Base-by-base conservation (phyloP, 2,113 vertebrate genomes). In the Lepus europaeus region DNA sequence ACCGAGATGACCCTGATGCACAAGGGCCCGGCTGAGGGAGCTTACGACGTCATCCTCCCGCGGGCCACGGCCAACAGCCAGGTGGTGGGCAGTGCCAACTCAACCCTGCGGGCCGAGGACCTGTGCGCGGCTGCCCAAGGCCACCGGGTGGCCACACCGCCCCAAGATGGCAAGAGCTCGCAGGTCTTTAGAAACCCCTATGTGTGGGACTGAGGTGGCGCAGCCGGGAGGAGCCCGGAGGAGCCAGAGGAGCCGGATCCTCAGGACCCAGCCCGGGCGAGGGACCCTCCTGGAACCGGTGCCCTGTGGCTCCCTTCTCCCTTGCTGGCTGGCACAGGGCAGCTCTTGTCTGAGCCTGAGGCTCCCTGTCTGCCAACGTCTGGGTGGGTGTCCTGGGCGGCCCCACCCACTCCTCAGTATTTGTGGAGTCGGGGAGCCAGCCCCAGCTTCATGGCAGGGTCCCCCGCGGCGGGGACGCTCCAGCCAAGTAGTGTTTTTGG, bases 1-100 rank as follows among this genome's bases (percentile, higher is more conserved):
- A 99, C 99, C 0, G 99, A 99, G 98, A 98, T 99, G 97, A 99
- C 99, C 6, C 96, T 99, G 95, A 99, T 99, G 98, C 99, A 98
- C 97, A 99, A 99, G 97, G 98, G 98, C 22, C 80, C 93, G n/a
- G 19, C 87, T 0, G 99, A 99, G 51, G 89, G 96, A 22, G 95
- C 98, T n/a, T 99, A 97, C 0, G 98, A 99, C 0, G 91, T 99
- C 90, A 96, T 98, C 95, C 99, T 99, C 93, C 99, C 99, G 68
- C 97, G 99, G 11, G 99, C 99, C 20, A 98, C 99, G 49, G 93
- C 98, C 14, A 96, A 97, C 98, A 98, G 98, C 94, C 98, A 98
- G 0, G 91, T 94, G 80, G 95, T 97, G 70, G 97, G 98, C 98
- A 98, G 98, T 10, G 98, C 97, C 98, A 98, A 97, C 98, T 98